Conservation (phyloP, 2,888 invertebrate genomes). For the Globia sparganii region DNA sequence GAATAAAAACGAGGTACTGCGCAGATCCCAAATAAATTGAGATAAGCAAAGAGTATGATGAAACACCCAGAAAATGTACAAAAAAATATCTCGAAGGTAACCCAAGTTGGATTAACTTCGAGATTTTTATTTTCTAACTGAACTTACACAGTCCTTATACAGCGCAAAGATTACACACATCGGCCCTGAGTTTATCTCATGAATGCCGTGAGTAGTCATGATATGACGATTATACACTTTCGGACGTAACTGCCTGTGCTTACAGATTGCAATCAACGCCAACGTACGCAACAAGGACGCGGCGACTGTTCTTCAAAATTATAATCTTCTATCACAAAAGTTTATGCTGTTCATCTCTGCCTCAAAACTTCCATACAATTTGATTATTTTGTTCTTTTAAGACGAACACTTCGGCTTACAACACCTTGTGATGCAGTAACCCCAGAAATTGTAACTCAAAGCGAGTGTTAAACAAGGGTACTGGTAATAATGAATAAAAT, state of each 20-base stretch:
- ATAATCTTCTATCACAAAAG: slow-evolving; percentile 1
- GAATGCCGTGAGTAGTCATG: slow-evolving; percentile 46
- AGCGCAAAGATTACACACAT: slow-evolving; percentile 40
- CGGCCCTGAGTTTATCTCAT: slow-evolving; percentile 62
- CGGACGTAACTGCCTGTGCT: slow-evolving; percentile 61
- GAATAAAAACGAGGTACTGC: not conserved
- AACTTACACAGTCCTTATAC: slow-evolving; percentile 3
- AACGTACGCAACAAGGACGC: slow-evolving; percentile 51
- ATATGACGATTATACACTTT: slow-evolving; percentile 68
- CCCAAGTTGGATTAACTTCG: not conserved
- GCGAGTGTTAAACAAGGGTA: not conserved
- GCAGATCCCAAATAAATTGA: not conserved
- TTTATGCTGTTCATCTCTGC: not conserved
- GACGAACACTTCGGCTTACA: not conserved
- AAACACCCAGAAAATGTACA: not conserved
- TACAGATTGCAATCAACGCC: slow-evolving; percentile 55
- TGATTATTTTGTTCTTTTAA: not conserved
- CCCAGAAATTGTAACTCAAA: slow-evolving; percentile 23
- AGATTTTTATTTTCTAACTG: not conserved
- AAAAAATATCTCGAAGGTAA: not conserved
- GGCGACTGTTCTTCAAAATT: slow-evolving; percentile 20
- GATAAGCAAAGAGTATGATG: not conserved
- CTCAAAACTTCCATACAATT: not conserved
- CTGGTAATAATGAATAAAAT: slow-evolving; percentile 27
- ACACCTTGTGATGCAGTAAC: slow-evolving; percentile 1